These are phyloP conservation scores for Amblyornis subalaris DNA, from an alignment of 2,113 vertebrate species.

Conservation along the genomic window DNA sequence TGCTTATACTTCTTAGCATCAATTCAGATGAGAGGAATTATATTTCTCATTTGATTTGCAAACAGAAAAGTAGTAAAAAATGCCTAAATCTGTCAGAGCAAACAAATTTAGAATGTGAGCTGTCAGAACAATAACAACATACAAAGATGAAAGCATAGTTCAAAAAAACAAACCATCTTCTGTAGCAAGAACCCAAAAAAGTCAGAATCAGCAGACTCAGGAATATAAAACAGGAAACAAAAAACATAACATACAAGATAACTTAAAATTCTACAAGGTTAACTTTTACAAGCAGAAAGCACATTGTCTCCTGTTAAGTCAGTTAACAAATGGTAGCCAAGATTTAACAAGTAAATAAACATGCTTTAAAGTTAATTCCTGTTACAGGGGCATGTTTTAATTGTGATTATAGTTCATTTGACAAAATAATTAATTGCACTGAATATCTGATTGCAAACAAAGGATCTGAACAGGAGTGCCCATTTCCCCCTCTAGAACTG, in stretches of 20 bases:
- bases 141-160: slow-evolving; percentile 63
- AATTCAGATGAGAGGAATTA: neutral
- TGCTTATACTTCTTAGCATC: neutral
- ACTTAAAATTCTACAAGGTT: slow-evolving; percentile 65
- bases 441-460: slow-evolving; percentile 68
- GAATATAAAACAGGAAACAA: slow-evolving; percentile 72
- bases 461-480: slow-evolving; percentile 68
- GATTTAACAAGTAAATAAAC: slow-evolving; percentile 73
- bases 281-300: slow-evolving; percentile 69
- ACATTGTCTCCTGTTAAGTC: slow-evolving; percentile 70
- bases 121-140: slow-evolving; percentile 51
- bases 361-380: slow-evolving; percentile 77
- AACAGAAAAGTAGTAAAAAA: slow-evolving; percentile 18
- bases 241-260: slow-evolving; percentile 65
- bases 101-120: slow-evolving; percentile 44
- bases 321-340: slow-evolving; percentile 64
- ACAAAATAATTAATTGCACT: slow-evolving; percentile 78
- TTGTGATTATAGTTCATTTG: slow-evolving; percentile 77
- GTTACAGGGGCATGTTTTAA: slow-evolving; percentile 74
- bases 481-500: slow-evolving; percentile 14
- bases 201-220: slow-evolving; percentile 63
- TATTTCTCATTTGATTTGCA: slow-evolving; percentile 18
- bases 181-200: slow-evolving; percentile 57
- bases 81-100: slow-evolving; percentile 29
- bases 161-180: slow-evolving; percentile 43